phyloP scores from a whole-genome alignment of 2,113 vertebrate species.

The Otolemur garnettii region DNA sequence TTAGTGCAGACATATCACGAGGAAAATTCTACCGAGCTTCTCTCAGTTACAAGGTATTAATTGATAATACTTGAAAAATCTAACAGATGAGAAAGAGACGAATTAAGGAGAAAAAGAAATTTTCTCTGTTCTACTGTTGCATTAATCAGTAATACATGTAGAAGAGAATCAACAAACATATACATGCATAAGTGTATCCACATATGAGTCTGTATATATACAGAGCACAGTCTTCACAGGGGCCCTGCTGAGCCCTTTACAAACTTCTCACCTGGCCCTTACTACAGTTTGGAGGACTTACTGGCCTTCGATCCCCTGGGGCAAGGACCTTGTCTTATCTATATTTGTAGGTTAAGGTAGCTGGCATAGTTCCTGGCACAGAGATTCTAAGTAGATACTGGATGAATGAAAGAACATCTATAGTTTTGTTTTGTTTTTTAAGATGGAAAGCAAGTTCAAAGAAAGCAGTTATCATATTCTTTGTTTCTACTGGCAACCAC shows the following conservation, averaged over 20 bases:
- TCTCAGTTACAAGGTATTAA: neutral
- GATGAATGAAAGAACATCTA: neutral
- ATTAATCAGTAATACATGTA: neutral
- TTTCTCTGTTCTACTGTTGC: neutral
- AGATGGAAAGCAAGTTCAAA: neutral
- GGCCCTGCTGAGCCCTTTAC: neutral
- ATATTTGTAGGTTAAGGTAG: neutral
- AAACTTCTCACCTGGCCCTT: neutral
- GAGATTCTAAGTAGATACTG: neutral
- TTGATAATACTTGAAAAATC: neutral
- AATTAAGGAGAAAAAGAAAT: conserved; percentile 9
- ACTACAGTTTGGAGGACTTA: neutral
- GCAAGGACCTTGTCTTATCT: neutral
- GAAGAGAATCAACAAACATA: neutral
- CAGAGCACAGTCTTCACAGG: neutral
- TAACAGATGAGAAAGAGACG: neutral
- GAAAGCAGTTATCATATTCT: neutral
- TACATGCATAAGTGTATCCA: neutral
- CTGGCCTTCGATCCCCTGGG: neutral
- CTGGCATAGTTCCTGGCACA: neutral
- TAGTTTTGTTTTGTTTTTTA: neutral
- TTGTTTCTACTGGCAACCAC: conserved; percentile 1
- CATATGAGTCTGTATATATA: neutral
- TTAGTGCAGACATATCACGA: neutral
- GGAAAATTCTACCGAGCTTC: neutral